Base-by-base conservation (phyloP, 53 echinoderm and acorn worm genomes). In the Luidia sarsii region DNA sequence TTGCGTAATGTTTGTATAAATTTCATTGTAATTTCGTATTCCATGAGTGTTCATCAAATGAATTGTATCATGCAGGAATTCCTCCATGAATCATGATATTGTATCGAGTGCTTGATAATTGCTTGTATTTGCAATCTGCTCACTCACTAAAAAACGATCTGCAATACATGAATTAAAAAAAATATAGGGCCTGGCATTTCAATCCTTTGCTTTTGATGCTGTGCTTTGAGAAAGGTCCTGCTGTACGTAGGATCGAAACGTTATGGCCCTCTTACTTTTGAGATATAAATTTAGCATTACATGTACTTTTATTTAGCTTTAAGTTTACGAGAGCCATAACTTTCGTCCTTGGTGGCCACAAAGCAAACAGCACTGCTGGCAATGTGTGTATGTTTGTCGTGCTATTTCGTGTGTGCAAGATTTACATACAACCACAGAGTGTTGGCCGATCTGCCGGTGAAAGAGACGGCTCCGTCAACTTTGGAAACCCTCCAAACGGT, bases 361-460 rank as follows among this genome's bases (percentile, higher is more conserved):
- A 46, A 46, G 8, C 46, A 10, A 8, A 46, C 8, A 46, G 15
- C 8, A 8, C 8, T 10, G 8, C 8, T 46, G 8, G 15, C 15
- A 46, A 15, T 8, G 8, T 14, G 15, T 10, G 4, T 53, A 18
- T 15, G 18, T 53, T 4, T 9, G 64, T 19, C 67, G 67, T 43
- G 27, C 27, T 28, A 32, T 23, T 23, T 67, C 43, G 1, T 67
- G 67, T 45, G 67, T 67, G 43, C 22, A 7, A 39, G 14, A 43
- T 67, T 67, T 67, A 36, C 67, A 67, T 67, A 59, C 7, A 67
- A 63, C 63, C 63, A 63, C 63, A 63, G n/a, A 63, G 32, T 13
- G 30, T 7, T 37, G 18, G 19, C 41, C 41, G 11, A 31, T 14
- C 33, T 5, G 16, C 2, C 28, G 61, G n/a, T n/a, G n/a, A n/a